Conservation (phyloP, 2,888 invertebrate genomes). For the Cerceris ruficornis region DNA sequence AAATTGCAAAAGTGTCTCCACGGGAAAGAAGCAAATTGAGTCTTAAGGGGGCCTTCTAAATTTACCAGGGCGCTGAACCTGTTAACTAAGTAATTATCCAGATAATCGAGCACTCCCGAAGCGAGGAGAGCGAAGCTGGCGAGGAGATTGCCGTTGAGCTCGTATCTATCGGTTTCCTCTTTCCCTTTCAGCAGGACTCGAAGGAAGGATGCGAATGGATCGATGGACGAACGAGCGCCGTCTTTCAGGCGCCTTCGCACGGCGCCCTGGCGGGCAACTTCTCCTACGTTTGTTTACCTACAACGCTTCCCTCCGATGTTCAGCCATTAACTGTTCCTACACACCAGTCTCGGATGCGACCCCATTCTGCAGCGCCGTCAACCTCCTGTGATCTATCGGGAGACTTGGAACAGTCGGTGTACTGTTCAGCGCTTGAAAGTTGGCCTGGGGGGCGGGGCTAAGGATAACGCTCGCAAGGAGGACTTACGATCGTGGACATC, state of each 20-base stretch:
- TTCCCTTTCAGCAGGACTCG: slow-evolving; percentile 49
- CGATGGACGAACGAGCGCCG: slow-evolving; percentile 58
- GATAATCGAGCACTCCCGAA: slow-evolving; percentile 32
- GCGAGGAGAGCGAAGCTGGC: background rate
- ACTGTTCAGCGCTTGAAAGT: background rate
- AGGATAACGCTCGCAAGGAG: too few relatives aligned
- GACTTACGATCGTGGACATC: too few relatives aligned
- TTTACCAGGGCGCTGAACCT: slow-evolving; percentile 1
- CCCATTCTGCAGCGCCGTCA: slow-evolving; percentile 5
- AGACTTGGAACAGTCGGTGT: background rate
- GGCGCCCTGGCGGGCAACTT: slow-evolving; percentile 52
- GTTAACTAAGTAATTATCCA: slow-evolving; percentile 53
- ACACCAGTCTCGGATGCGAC: background rate
- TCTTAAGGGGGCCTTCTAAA: background rate
- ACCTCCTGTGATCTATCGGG: background rate
- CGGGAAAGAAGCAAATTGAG: background rate
- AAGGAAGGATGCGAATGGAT: slow-evolving; percentile 44
- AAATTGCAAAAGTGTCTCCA: background rate
- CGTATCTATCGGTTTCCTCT: slow-evolving; percentile 9
- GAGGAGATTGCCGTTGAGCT: slow-evolving; percentile 50
- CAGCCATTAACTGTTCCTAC: slow-evolving; percentile 37
- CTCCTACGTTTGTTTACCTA: slow-evolving; percentile 62
- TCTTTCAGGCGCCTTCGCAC: slow-evolving; percentile 57
- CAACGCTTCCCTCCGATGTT: background rate
- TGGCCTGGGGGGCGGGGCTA: too few relatives aligned